A percentile compares a stretch with the other conserved stretches of the same genome.
Conservation (phyloP, 2,888 invertebrate species). For the Drosophila dives region DNA sequence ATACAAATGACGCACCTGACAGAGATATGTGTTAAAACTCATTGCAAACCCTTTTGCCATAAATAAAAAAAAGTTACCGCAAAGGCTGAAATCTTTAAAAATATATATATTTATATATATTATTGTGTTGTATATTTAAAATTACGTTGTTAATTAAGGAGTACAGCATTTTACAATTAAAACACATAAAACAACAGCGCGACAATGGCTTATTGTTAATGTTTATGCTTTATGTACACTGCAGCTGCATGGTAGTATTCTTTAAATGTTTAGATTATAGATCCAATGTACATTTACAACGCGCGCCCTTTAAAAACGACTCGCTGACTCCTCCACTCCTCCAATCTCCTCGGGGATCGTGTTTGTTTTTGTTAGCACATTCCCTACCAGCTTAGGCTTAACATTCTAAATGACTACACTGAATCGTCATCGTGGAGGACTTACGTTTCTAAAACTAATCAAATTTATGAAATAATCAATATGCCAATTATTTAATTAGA, state of each 20-base stretch:
- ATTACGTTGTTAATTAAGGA: conserved; percentile 69
- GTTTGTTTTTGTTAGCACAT: conserved; percentile 16
- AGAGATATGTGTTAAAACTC: conserved; percentile 1
- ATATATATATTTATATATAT: conserved; percentile 55
- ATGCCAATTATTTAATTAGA: conserved; percentile 27
- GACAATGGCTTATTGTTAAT: conserved; percentile 54
- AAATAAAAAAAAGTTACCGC: neutral
- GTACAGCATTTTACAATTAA: conserved; percentile 72
- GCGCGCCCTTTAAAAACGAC: conserved; percentile 32
- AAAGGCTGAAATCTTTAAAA: conserved; percentile 1
- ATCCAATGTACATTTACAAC: conserved; percentile 60
- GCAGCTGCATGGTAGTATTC: conserved; percentile 47
- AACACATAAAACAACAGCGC: conserved; percentile 66
- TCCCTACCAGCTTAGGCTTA: conserved; percentile 35
- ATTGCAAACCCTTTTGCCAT: neutral
- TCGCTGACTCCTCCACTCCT: conserved; percentile 16
- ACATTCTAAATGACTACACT: conserved; percentile 64
- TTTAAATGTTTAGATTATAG: conserved; percentile 48
- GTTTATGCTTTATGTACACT: conserved; percentile 65
- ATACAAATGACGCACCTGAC: neutral
- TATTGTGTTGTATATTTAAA: conserved; percentile 59
- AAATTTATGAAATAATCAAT: conserved; percentile 26
- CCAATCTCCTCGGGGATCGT: neutral
- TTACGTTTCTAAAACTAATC: conserved; percentile 48
- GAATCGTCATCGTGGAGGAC: conserved; percentile 36